A percentile compares a stretch with the other conserved stretches of the same genome.
Evolutionary conservation across 2,797 vertebrate species (phyloP).

Genomic region (Pseudochromis fuscus): DNA sequence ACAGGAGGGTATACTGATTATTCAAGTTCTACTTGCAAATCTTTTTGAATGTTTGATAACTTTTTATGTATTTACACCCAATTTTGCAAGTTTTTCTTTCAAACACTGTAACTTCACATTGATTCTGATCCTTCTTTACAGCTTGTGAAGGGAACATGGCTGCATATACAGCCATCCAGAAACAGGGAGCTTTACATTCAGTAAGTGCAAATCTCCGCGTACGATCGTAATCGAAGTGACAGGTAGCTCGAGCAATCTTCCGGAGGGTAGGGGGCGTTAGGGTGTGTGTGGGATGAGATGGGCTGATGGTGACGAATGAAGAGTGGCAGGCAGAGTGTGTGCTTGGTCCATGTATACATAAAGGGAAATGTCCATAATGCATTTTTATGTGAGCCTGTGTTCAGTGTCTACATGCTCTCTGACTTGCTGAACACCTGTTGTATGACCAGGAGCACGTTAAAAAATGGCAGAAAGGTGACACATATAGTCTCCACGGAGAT

Average conservation of each 20-base stretch:
- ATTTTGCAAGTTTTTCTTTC: background rate
- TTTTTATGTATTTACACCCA: conserved; percentile 8
- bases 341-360: background rate
- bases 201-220: conserved; percentile 49
- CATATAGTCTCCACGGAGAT: background rate
- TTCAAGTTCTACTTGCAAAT: too few relatives aligned
- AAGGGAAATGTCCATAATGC: background rate
- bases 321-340: conserved; percentile 11
- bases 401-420: background rate
- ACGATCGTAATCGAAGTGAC: conserved; percentile 64
- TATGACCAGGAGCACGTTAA: background rate
- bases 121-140: conserved; percentile 18
- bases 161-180: conserved; percentile 16
- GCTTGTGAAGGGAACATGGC: conserved; percentile 13
- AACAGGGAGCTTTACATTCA: conserved; percentile 32
- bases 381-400: background rate
- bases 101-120: background rate
- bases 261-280: background rate
- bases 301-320: conserved; percentile 27
- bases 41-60: too few relatives aligned
- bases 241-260: conserved; percentile 49
- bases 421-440: conserved; percentile 11
- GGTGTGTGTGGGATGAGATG: background rate
- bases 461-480: background rate
- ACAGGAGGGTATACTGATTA: too few relatives aligned